These are phyloP conservation scores for Pogonophryne albipinna DNA, from an alignment of 2,797 vertebrate genomes.

Conservation along the genomic window DNA sequence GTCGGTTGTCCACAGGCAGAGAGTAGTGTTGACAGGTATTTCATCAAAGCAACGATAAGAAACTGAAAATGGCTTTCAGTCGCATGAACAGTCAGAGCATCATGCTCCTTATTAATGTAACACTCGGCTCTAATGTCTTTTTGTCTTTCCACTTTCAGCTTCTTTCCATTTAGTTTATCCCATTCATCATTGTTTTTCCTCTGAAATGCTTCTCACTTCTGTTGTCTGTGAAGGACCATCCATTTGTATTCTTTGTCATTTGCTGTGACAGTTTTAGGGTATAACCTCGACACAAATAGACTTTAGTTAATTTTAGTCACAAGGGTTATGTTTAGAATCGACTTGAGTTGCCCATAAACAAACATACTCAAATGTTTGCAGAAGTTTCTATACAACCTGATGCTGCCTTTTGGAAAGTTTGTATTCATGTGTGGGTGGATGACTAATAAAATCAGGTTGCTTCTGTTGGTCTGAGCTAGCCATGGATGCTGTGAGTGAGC, in stretches of 20 bases:
- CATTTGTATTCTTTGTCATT: constrained; percentile 18
- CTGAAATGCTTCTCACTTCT: constrained; percentile 41
- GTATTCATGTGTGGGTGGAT: constrained; percentile 69
- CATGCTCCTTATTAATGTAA: constrained; percentile 69
- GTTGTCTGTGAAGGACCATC: constrained; percentile 19
- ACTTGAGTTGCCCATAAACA: background rate
- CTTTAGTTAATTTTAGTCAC: constrained; percentile 28
- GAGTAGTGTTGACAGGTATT: constrained; percentile 62
- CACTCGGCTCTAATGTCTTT: constrained; percentile 67
- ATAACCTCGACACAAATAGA: constrained; percentile 12
- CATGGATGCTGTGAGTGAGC: constrained; percentile 62
- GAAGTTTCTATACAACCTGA: constrained; percentile 51
- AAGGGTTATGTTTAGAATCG: constrained; percentile 27
- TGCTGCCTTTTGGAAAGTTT: constrained; percentile 66
- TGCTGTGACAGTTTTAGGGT: constrained; percentile 2
- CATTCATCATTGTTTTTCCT: constrained; percentile 62
- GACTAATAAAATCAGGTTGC: constrained; percentile 77
- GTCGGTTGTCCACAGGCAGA: constrained; percentile 32
- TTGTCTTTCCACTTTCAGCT: constrained; percentile 43
- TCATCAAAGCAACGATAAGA: constrained; percentile 65
- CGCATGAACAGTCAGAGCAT: constrained; percentile 54
- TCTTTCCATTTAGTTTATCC: constrained; percentile 46
- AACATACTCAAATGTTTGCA: constrained; percentile 31
- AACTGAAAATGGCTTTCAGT: constrained; percentile 62
- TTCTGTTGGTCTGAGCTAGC: constrained; percentile 68